These are phyloP conservation scores for Rissa tridactyla DNA, from an alignment of 2,113 vertebrate genomes.

Conservation along the genomic window DNA sequence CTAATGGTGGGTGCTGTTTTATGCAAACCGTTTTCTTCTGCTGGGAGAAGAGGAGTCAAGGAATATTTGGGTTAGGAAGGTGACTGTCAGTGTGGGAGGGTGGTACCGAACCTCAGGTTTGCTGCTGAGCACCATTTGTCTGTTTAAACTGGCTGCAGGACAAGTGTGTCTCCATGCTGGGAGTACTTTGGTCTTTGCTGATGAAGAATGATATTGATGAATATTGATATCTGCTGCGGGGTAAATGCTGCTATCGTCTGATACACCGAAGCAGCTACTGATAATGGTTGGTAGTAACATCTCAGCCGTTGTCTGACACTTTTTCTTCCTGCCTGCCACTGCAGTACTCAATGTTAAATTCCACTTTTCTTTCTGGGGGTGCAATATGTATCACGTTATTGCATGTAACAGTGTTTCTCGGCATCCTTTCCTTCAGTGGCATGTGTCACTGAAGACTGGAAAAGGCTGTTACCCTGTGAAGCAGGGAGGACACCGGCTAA, in stretches of 20 bases:
- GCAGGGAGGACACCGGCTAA: background rate
- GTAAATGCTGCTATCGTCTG: background rate
- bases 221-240: background rate
- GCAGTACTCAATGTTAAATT: background rate
- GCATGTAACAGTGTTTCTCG: background rate
- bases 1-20: background rate
- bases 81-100: rapidly evolving
- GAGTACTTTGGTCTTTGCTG: background rate
- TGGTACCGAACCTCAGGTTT: background rate
- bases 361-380: background rate
- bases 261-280: background rate
- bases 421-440: background rate
- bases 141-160: background rate
- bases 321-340: background rate
- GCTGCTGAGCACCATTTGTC: background rate
- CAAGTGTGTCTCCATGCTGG: background rate
- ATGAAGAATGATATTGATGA: background rate
- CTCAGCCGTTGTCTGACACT: background rate
- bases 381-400: background rate
- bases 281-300: background rate
- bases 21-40: background rate
- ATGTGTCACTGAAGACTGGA: background rate
- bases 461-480: background rate
- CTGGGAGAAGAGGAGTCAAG: background rate
- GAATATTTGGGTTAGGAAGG: background rate